These are phyloP conservation scores for Drosophila lini DNA, from an alignment of 1,140 invertebrate genomes.

Conservation along the genomic window DNA sequence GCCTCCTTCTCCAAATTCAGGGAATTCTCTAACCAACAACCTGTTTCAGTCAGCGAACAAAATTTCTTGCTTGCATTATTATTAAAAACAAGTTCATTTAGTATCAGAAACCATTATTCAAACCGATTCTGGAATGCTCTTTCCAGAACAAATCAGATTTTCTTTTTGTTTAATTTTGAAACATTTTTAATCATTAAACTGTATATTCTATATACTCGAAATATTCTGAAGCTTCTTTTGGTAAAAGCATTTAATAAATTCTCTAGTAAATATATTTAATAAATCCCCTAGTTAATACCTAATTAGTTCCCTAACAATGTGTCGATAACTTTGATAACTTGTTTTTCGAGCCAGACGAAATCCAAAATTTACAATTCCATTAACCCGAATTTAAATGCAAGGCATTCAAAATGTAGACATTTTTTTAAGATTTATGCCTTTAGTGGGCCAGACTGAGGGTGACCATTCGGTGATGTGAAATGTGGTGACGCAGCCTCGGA, in stretches of 20 bases:
- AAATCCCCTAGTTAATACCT: not conserved
- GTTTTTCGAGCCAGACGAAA: conserved; percentile 9
- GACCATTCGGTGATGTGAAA: conserved; percentile 6
- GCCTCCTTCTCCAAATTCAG: not conserved
- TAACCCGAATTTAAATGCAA: conserved; percentile 14
- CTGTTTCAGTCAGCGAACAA: not conserved
- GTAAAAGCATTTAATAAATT: no score
- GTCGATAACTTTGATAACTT: conserved; percentile 6
- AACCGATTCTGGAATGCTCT: not conserved
- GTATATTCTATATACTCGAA: not conserved
- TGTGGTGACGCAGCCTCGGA: conserved; percentile 9
- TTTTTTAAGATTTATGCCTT: conserved; percentile 3
- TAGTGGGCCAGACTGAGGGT: not conserved
- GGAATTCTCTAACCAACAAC: conserved; percentile 6
- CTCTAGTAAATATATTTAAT: not conserved
- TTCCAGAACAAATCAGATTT: not conserved
- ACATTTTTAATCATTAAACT: not conserved
- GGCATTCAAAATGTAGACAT: conserved; percentile 14
- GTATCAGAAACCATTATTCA: not conserved
- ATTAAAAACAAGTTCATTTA: not conserved
- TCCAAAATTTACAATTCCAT: conserved; percentile 12
- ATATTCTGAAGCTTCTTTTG: not conserved
- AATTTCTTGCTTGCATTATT: conserved; percentile 10
- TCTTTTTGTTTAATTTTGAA: no score
- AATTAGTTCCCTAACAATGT: conserved; percentile 1